phyloP scores from a whole-genome alignment of 92 coral and sea anemone species.

The Siderastrea siderea region DNA sequence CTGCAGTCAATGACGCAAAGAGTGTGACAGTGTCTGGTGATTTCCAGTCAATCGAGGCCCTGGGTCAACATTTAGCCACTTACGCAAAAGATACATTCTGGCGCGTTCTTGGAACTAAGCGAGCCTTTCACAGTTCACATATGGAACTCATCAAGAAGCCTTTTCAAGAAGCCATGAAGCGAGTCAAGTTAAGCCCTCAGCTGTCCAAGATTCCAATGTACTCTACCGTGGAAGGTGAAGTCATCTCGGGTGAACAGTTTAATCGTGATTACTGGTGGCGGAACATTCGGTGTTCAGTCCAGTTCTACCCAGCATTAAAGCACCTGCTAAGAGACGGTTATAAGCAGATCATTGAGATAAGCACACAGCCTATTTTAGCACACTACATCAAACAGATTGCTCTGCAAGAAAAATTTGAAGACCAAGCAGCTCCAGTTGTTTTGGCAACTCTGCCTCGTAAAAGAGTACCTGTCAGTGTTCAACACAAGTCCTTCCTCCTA shows the following conservation, averaged over 20 bases:
- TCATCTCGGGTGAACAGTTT: slow-evolving; percentile 63
- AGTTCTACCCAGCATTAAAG: slow-evolving; percentile 73
- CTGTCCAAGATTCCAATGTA: slow-evolving; percentile 82
- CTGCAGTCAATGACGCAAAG: slow-evolving; percentile 81
- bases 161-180: slow-evolving; percentile 48
- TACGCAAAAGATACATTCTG: slow-evolving; percentile 66
- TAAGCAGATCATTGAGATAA: slow-evolving; percentile 75
- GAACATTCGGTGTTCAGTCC: slow-evolving; percentile 83
- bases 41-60: slow-evolving; percentile 61
- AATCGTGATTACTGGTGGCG: slow-evolving; percentile 85
- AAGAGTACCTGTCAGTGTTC: slow-evolving; percentile 56
- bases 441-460: slow-evolving; percentile 81
- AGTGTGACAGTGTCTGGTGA: slow-evolving; percentile 91
- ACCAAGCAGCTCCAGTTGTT: slow-evolving; percentile 26
- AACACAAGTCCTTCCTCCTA: slow-evolving; percentile 79
- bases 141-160: slow-evolving; percentile 77
- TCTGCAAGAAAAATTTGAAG: slow-evolving; percentile 19
- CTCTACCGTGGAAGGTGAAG: slow-evolving; percentile 86
- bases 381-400: slow-evolving; percentile 79
- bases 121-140: slow-evolving; percentile 91
- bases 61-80: slow-evolving; percentile 64
- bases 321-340: slow-evolving; percentile 78
- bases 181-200: slow-evolving; percentile 52
- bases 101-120: slow-evolving; percentile 77
- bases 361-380: slow-evolving; percentile 78